Conservation (phyloP, 92 coral and sea anemone species). For the Galaxea fascicularis region DNA sequence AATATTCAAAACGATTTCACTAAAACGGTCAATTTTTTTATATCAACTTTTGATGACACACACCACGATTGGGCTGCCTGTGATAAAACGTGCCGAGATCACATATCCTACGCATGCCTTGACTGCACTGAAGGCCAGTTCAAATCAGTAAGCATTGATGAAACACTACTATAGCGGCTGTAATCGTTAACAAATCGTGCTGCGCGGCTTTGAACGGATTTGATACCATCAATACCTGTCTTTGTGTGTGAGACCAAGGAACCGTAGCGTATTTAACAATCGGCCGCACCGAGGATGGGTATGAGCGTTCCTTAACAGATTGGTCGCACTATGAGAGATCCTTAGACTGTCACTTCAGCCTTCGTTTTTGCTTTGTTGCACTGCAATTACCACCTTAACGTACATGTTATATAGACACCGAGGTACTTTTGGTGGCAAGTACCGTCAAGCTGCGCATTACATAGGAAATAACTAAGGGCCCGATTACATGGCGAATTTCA, state of each 20-base stretch:
- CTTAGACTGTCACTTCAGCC: constrained; percentile 43
- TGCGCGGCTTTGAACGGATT: constrained; percentile 16
- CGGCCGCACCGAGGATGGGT: constrained; percentile 13
- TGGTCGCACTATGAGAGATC: constrained; percentile 40
- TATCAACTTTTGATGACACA: too few species aligned
- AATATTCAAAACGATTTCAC: too few species aligned
- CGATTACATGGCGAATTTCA: too few species aligned
- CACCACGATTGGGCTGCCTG: too few species aligned
- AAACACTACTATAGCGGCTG: too few species aligned
- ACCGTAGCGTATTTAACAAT: constrained; percentile 14
- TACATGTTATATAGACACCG: constrained; percentile 49
- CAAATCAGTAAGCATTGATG: too few species aligned
- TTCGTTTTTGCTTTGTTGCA: constrained; percentile 39
- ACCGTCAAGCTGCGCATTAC: constrained; percentile 43
- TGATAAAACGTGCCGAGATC: too few species aligned
- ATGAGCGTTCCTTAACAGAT: constrained; percentile 51
- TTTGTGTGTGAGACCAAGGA: constrained; percentile 35
- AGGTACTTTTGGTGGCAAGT: constrained; percentile 51
- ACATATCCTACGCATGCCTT: too few species aligned
- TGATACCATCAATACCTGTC: constrained; percentile 18
- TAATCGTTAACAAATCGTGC: too few species aligned
- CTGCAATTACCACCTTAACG: constrained; percentile 51
- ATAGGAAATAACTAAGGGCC: constrained; percentile 44
- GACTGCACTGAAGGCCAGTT: too few species aligned
- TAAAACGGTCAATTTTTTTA: too few species aligned